These are phyloP conservation scores for Griposia aprilina DNA, from an alignment of 2,888 invertebrate species.

Conservation along the genomic window DNA sequence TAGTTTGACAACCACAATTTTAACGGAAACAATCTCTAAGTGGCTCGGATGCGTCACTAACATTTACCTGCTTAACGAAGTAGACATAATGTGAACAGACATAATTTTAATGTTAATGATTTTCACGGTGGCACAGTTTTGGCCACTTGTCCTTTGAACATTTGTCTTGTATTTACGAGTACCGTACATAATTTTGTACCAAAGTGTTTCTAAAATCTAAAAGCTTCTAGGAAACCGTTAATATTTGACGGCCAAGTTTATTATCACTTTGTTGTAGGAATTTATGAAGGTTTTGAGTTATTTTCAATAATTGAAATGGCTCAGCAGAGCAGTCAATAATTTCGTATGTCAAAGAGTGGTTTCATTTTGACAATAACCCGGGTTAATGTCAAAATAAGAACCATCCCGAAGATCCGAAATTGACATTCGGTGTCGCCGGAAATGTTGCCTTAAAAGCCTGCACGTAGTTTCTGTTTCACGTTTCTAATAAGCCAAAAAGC, in stretches of 20 bases:
- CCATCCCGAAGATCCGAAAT: neutral
- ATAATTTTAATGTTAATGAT: constrained; percentile 43
- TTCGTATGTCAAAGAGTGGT: too few species aligned
- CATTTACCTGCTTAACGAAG: constrained; percentile 49
- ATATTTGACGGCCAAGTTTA: constrained; percentile 29
- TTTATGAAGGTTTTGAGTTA: constrained; percentile 10
- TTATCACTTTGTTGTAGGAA: constrained; percentile 19
- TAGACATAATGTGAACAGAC: constrained; percentile 43
- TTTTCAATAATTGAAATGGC: neutral
- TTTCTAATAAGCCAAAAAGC: neutral
- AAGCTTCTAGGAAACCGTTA: constrained; percentile 33
- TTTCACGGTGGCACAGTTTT: constrained; percentile 43
- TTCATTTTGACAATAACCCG: too few species aligned
- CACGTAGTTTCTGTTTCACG: neutral
- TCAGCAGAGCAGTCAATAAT: neutral
- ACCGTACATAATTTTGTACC: constrained; percentile 23
- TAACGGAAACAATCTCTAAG: constrained; percentile 37
- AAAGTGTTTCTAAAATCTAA: constrained; percentile 44
- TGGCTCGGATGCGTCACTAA: constrained; percentile 51
- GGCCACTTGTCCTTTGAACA: constrained; percentile 30
- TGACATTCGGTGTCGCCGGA: constrained; percentile 14
- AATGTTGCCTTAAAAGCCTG: constrained; percentile 20
- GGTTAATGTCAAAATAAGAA: neutral
- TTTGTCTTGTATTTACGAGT: constrained; percentile 49
- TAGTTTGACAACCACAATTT: constrained; percentile 8